phyloP scores from a whole-genome alignment of 2,797 vertebrate species.

The Sandelia bainsii region DNA sequence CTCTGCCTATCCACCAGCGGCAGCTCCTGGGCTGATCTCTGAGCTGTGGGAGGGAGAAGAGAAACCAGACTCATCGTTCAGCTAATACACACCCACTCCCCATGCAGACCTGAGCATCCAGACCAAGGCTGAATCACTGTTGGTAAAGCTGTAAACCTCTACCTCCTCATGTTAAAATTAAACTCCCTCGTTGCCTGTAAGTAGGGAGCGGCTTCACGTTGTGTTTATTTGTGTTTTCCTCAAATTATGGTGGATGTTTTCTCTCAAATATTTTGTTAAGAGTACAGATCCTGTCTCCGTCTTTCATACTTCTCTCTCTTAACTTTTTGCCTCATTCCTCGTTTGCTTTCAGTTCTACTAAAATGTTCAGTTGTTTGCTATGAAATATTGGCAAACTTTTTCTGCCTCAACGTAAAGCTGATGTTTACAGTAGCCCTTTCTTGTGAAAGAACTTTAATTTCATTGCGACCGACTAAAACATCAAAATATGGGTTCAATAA shows the following conservation, averaged over 20 bases:
- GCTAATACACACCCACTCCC: slow-evolving; percentile 77
- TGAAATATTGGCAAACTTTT: slow-evolving; percentile 28
- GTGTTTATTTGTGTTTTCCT: slow-evolving; percentile 56
- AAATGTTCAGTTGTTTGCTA: slow-evolving; percentile 18
- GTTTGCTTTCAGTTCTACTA: slow-evolving; percentile 8
- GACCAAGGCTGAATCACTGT: slow-evolving; percentile 57
- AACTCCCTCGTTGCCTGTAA: slow-evolving; percentile 18
- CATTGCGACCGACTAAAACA: slow-evolving; percentile 17
- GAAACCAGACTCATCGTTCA: slow-evolving; percentile 49
- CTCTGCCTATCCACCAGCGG: slow-evolving; percentile 98
- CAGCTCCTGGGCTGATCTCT: slow-evolving; percentile 98
- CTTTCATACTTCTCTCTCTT: slow-evolving; percentile 11
- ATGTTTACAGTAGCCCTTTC: slow-evolving; percentile 7
- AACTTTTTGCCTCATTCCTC: slow-evolving; percentile 40
- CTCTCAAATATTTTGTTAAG: slow-evolving; percentile 36
- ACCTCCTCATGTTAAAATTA: slow-evolving; percentile 16
- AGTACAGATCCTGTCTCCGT: slow-evolving; percentile 13
- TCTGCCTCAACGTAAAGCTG: slow-evolving; percentile 2
- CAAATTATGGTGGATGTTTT: slow-evolving; percentile 46
- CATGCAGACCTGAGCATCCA: slow-evolving; percentile 84
- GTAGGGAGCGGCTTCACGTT: slow-evolving; percentile 25
- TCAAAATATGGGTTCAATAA: slow-evolving; percentile 34
- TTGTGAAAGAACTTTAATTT: slow-evolving; percentile 33
- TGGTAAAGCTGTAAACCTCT: slow-evolving; percentile 11
- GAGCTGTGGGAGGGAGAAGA: slow-evolving; percentile 84